phyloP scores from a whole-genome alignment of 2,113 vertebrate species.

The Grus americana region DNA sequence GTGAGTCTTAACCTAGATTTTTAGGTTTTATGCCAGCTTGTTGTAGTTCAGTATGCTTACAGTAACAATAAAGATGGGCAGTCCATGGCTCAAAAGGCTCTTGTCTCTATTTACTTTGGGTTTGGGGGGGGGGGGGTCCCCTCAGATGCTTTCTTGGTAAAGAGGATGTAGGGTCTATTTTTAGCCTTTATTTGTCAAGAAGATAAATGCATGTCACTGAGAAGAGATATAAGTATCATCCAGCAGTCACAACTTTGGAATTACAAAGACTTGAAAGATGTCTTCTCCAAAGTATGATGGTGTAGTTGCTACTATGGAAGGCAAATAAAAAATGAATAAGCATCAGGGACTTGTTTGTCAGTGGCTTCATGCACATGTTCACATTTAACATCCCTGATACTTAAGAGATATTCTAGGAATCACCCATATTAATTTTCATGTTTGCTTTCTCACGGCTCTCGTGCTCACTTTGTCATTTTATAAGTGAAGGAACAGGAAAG shows the following conservation, averaged over 20 bases:
- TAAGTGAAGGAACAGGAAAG: background rate
- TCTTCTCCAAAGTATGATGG: background rate
- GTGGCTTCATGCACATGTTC: background rate
- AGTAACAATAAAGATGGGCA: background rate
- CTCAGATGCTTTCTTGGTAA: background rate
- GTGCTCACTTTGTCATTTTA: background rate
- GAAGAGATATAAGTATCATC: background rate
- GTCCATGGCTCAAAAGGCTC: background rate
- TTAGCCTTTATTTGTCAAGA: slow-evolving; percentile 7
- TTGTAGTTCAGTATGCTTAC: background rate
- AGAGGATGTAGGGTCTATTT: background rate
- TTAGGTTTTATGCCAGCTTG: background rate
- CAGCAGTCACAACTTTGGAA: background rate
- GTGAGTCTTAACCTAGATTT: background rate
- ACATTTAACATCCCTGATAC: background rate
- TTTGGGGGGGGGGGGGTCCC: no score
- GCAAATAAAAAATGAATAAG: background rate
- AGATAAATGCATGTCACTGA: background rate
- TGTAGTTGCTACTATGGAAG: background rate
- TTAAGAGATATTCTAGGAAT: background rate
- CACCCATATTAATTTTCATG: background rate
- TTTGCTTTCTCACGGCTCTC: background rate
- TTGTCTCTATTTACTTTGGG: background rate
- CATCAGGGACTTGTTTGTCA: background rate
- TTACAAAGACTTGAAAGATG: background rate